Conservation (phyloP, 2,113 vertebrate genomes). For the Centropus unirufus region DNA sequence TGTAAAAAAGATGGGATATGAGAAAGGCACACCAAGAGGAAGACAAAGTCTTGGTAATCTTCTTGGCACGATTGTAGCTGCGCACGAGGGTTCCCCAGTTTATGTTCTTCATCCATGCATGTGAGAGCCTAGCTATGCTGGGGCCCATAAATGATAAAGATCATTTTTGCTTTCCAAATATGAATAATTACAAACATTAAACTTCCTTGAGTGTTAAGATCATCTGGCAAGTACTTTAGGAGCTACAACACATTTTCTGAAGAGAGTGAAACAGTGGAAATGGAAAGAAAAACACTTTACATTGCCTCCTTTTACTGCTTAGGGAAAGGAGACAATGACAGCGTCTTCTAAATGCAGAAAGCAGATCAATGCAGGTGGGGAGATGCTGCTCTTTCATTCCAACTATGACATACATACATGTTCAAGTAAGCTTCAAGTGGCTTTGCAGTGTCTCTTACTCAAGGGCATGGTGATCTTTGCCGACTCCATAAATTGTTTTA, state of each 20-base stretch:
- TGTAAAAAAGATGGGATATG: neutral
- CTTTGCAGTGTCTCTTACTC: neutral
- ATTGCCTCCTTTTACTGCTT: neutral
- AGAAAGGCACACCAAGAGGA: neutral
- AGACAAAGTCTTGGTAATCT: accelerated
- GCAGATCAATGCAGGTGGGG: neutral
- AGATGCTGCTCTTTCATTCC: neutral
- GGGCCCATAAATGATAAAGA: neutral
- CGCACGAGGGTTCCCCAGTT: neutral
- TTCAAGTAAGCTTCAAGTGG: neutral
- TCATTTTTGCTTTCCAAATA: neutral
- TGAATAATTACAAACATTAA: neutral
- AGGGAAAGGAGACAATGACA: neutral
- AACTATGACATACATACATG: accelerated
- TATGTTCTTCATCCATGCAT: neutral
- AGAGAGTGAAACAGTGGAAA: neutral
- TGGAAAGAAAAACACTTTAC: neutral
- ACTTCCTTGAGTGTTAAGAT: neutral
- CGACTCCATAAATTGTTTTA: neutral
- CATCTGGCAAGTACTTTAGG: neutral
- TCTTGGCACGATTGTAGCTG: neutral
- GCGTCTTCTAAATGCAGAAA: neutral
- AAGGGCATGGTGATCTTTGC: neutral
- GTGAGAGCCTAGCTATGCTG: neutral
- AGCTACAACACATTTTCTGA: neutral